Evolutionary conservation across 2,888 invertebrate species (phyloP).

Genomic region (Eulithis prunata): DNA sequence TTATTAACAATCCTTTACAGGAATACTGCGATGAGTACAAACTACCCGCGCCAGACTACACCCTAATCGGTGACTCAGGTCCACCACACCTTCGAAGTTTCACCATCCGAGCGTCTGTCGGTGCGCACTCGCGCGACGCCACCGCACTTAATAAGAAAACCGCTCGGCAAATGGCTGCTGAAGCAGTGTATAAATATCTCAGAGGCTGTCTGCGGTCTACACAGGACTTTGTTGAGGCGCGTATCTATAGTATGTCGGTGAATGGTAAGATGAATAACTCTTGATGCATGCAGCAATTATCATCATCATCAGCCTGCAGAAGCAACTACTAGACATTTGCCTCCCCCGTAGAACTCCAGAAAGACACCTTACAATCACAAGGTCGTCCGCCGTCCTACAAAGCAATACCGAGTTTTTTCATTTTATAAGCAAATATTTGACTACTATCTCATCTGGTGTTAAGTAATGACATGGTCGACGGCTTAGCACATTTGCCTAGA

Average conservation of each 20-base stretch:
- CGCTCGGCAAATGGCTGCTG: slow-evolving; percentile 18
- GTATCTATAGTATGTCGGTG: not conserved
- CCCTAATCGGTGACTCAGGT: slow-evolving; percentile 85
- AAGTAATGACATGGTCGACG: too few species aligned
- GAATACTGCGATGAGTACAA: slow-evolving; percentile 68
- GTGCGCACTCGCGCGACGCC: slow-evolving; percentile 80
- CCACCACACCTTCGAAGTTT: slow-evolving; percentile 87
- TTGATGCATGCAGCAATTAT: too few species aligned
- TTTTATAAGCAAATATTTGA: too few species aligned
- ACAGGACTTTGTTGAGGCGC: slow-evolving; percentile 63
- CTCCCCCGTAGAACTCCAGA: too few species aligned
- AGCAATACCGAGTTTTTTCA: too few species aligned
- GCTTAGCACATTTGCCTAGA: too few species aligned
- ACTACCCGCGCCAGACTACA: slow-evolving; percentile 80
- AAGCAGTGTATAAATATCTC: slow-evolving; percentile 17
- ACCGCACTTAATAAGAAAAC: slow-evolving; percentile 84
- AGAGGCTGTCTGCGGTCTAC: slow-evolving; percentile 68
- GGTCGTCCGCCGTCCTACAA: too few species aligned
- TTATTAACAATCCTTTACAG: not conserved
- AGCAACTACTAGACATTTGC: too few species aligned
- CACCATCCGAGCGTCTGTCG: slow-evolving; percentile 83
- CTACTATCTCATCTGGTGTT: too few species aligned
- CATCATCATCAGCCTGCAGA: too few species aligned
- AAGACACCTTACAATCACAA: too few species aligned
- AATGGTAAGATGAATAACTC: not conserved